Percentiles rank a stretch among this genome's conserved stretches.
These are phyloP conservation scores for Trachythela sp. DNA, from an alignment of 64 coral and sea anemone species.

Conservation along the genomic window DNA sequence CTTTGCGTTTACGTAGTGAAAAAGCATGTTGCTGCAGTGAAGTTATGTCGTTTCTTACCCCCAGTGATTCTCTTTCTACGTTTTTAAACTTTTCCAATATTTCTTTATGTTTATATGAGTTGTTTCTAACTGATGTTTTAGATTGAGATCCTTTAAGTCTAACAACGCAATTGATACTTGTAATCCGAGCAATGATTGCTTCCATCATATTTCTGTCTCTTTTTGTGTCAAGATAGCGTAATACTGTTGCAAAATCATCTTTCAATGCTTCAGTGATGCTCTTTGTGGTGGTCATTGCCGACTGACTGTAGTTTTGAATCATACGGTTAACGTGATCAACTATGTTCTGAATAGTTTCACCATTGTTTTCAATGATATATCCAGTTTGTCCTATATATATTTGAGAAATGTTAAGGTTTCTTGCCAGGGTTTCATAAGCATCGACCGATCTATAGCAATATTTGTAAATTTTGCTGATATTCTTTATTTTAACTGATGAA, in stretches of 20 bases:
- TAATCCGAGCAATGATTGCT: slow-evolving; percentile 38
- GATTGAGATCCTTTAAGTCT: slow-evolving; percentile 24
- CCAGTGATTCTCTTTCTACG: neutral
- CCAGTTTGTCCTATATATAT: slow-evolving; percentile 39
- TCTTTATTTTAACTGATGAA: neutral
- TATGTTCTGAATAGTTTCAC: neutral
- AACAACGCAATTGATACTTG: slow-evolving; percentile 24
- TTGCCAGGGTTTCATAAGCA: slow-evolving; percentile 28
- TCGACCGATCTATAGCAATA: neutral
- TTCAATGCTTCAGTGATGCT: neutral
- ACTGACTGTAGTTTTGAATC: neutral
- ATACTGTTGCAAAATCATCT: neutral
- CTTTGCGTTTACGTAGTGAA: neutral
- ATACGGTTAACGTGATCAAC: neutral
- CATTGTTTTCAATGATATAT: slow-evolving; percentile 33
- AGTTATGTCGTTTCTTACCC: slow-evolving; percentile 30
- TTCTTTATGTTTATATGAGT: neutral
- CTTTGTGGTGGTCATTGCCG: neutral
- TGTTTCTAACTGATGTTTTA: neutral
- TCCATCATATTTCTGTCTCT: slow-evolving; percentile 35
- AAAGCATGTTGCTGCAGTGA: neutral
- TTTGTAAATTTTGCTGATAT: neutral
- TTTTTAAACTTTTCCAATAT: neutral
- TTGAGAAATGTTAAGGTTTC: slow-evolving; percentile 26
- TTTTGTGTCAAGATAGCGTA: slow-evolving; percentile 42